Conservation (phyloP, 2,113 vertebrate species). For the Tupaia tana region DNA sequence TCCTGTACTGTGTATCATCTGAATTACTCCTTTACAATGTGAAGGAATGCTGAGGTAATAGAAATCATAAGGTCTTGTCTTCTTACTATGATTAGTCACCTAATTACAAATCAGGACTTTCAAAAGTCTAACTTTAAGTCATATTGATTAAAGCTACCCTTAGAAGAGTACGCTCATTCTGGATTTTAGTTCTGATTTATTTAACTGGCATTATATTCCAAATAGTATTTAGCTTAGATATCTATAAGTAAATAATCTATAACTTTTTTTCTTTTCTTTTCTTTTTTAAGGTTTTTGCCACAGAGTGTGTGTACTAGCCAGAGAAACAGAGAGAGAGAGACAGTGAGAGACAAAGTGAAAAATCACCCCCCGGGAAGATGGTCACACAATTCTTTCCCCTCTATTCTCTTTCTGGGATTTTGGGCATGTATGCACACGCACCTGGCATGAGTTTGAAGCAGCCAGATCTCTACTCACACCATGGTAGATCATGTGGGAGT, state of each 20-base stretch:
- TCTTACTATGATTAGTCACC: background rate
- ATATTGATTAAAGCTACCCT: background rate
- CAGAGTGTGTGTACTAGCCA: too few relatives aligned
- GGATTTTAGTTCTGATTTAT: conserved; percentile 40
- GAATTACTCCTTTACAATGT: conserved; percentile 13
- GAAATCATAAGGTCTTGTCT: background rate
- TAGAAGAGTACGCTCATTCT: background rate
- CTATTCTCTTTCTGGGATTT: too few relatives aligned
- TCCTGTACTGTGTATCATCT: background rate
- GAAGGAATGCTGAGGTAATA: background rate
- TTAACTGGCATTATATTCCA: conserved; percentile 34
- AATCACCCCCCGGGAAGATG: too few relatives aligned
- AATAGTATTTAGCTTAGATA: background rate
- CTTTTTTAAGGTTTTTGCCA: too few relatives aligned
- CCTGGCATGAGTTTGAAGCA: too few relatives aligned
- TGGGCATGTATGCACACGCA: too few relatives aligned
- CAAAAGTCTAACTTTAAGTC: conserved; percentile 39
- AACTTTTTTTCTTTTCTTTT: background rate
- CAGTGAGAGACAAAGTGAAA: too few relatives aligned
- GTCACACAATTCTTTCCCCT: too few relatives aligned
- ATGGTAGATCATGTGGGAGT: too few relatives aligned
- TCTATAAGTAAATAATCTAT: background rate
- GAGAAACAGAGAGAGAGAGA: too few relatives aligned
- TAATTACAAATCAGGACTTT: conserved; percentile 8
- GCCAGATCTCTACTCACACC: too few relatives aligned